Base-by-base conservation (phyloP, 2,888 invertebrate genomes). In the Timandra comae region DNA sequence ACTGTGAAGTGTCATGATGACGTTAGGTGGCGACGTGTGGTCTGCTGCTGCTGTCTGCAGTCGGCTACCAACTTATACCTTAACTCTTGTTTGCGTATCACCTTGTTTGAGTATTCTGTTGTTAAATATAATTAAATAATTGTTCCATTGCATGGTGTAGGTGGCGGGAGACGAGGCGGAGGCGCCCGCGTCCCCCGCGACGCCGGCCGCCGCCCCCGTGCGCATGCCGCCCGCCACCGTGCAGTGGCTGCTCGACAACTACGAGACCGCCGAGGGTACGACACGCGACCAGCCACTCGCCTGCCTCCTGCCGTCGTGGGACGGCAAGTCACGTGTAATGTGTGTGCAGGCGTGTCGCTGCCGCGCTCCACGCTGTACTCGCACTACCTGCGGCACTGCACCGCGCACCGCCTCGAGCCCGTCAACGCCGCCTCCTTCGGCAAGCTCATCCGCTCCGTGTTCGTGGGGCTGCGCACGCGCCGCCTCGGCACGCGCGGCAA, bases 401-500 rank as follows among this genome's bases (percentile, higher is more conserved):
- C 90, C 25, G 91, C 94, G 63, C 92, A 96, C 71, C 97, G 96
- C 70, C 88, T 99, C 49, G 99, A 99, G 73, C 98, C 99, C 0
- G 98, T 99, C 44, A 99, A 99, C 87, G 98, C 99, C 22, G 99
- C 99, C 5, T 98, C 98, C 20, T 99, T 99, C 87, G 99, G 99
- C 43, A 99, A 99, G 84, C 89, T 99, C 24, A 99, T 99, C 64
- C 91, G 99, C 39, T 98, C 98, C 2, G 99, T 99, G 41, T 99
- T 99, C 87, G 89, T 98, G 52, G 99, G 99, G 9, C 88, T 99
- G 57, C 88, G 98, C 45, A 99, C 99, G 52, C 89, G 99, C 38
- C 90, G 99, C 33, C 88, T 99, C 27, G 99, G 99, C 44, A 99
- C 99, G 2, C 90, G 95, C 57, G 98, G 98, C 20, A 98, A 99